These are phyloP conservation scores for Oenanthe melanoleuca DNA, from an alignment of 2,113 vertebrate genomes.

Conservation along the genomic window DNA sequence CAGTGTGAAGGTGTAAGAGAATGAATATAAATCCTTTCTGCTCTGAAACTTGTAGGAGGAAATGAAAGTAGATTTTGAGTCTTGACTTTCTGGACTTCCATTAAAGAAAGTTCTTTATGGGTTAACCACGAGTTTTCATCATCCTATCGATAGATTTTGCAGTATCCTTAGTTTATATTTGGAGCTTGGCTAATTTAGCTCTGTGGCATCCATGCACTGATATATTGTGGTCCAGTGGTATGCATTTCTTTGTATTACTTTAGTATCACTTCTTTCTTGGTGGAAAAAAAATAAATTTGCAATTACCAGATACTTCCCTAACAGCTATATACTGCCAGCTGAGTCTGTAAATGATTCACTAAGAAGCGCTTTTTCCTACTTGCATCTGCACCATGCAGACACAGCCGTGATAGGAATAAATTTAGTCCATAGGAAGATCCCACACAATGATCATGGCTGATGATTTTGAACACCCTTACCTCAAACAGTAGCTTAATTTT, in stretches of 20 bases:
- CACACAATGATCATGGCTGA: not conserved
- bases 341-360: not conserved
- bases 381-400: not conserved
- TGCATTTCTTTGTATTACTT: not conserved
- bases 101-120: not conserved
- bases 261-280: not conserved
- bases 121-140: constrained; percentile 2
- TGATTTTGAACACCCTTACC: not conserved
- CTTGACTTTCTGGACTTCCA: not conserved
- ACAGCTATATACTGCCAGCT: not conserved
- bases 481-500: not conserved
- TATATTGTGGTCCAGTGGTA: not conserved
- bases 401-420: not conserved
- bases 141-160: not conserved
- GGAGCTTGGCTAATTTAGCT: not conserved
- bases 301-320: not conserved
- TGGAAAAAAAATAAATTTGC: not conserved
- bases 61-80: constrained; percentile 5
- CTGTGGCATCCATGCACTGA: not conserved
- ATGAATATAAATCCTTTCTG: not conserved
- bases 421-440: not conserved
- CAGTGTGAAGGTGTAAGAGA: not conserved
- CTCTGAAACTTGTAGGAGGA: not conserved
- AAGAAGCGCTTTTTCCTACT: not conserved
- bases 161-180: not conserved